phyloP scores from a whole-genome alignment of 2,113 vertebrate species.

The Nipponia nippon region DNA sequence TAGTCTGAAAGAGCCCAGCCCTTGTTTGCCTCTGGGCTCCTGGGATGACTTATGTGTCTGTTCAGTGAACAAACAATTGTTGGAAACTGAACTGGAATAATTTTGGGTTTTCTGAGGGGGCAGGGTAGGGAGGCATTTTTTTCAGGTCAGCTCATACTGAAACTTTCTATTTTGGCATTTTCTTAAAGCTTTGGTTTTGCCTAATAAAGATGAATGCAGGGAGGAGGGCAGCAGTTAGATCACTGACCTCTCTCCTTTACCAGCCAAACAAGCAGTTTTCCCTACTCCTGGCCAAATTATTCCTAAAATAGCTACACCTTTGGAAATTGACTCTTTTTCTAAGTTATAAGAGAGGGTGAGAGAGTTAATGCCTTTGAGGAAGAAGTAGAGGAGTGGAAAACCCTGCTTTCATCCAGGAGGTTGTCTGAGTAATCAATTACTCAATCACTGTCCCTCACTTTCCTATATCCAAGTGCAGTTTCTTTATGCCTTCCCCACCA shows the following conservation, averaged over 20 bases:
- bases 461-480: background rate
- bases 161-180: background rate
- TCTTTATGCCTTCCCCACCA: background rate
- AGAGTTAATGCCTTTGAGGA: background rate
- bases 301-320: background rate
- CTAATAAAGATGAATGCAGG: background rate
- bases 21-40: background rate
- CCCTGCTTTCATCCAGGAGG: background rate
- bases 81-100: background rate
- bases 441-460: background rate
- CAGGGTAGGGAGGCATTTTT: background rate
- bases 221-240: background rate
- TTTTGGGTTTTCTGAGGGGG: background rate
- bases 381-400: background rate
- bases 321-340: background rate
- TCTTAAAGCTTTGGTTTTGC: background rate
- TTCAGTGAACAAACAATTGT: background rate
- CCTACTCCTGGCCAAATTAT: background rate
- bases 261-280: background rate
- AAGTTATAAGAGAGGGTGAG: background rate
- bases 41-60: background rate
- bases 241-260: background rate
- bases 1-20: background rate
- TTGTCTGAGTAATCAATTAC: background rate
- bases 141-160: background rate